These are phyloP conservation scores for Corbicula japonica DNA, from an alignment of 2,888 invertebrate genomes.

Conservation along the genomic window DNA sequence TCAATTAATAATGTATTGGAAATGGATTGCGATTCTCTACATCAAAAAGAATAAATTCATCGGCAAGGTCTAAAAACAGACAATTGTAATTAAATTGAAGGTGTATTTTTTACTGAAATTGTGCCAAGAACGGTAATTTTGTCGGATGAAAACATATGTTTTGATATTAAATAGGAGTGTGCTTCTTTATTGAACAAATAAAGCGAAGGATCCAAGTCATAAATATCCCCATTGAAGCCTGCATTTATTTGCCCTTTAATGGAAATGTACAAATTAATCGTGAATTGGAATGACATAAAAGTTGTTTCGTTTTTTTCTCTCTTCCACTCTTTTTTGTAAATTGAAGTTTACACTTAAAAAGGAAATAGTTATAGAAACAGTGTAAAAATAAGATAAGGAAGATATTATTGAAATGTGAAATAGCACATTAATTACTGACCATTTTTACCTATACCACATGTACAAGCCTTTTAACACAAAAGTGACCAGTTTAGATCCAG, in stretches of 20 bases:
- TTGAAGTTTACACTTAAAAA: not conserved
- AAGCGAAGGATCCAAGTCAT: constrained; percentile 13
- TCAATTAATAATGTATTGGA: constrained; percentile 60
- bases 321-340: too few species aligned
- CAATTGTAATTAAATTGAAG: constrained; percentile 52
- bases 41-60: constrained; percentile 64
- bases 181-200: constrained; percentile 43
- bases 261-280: not conserved
- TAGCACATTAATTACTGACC: too few species aligned
- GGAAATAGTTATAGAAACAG: not conserved
- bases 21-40: constrained; percentile 48
- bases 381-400: not conserved
- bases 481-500: too few species aligned
- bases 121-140: constrained; percentile 37
- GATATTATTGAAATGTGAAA: too few species aligned
- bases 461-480: too few species aligned
- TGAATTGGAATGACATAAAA: not conserved
- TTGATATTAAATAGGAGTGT: constrained; percentile 41
- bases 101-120: constrained; percentile 42
- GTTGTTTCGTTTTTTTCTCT: too few species aligned
- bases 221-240: not conserved
- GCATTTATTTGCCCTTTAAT: not conserved
- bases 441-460: too few species aligned
- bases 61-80: constrained; percentile 44
- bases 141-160: constrained; percentile 45